Evolutionary conservation across 2,797 vertebrate genomes (phyloP).

Genomic region (Enteromius radiatus): DNA sequence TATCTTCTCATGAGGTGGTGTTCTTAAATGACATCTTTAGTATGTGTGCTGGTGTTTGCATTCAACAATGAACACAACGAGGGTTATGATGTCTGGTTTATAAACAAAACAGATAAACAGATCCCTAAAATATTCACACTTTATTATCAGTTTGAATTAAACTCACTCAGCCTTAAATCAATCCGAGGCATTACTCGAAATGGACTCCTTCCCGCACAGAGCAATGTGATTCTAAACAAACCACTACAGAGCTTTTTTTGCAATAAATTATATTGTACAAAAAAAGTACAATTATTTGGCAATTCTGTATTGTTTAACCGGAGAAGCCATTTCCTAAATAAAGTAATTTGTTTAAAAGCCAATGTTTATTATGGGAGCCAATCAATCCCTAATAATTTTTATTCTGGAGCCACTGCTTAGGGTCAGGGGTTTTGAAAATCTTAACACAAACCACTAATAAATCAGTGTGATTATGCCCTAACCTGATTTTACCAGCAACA

Average conservation of each 20-base stretch:
- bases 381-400: constrained; percentile 14
- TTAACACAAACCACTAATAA: constrained; percentile 33
- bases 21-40: neutral
- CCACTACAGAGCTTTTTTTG: neutral
- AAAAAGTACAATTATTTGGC: neutral
- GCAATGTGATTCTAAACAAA: neutral
- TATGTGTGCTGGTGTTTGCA: neutral
- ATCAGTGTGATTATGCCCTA: constrained; percentile 46
- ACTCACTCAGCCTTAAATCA: neutral
- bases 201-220: neutral
- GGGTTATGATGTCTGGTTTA: neutral
- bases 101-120: neutral
- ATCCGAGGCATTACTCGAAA: neutral
- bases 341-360: neutral
- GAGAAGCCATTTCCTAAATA: neutral
- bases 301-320: constrained; percentile 1
- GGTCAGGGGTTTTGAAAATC: constrained; percentile 38
- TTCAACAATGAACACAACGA: neutral
- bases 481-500: no score
- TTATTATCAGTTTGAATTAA: neutral
- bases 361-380: neutral
- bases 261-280: neutral
- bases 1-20: neutral
- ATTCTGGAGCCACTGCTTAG: neutral
- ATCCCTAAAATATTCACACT: neutral